Evolutionary conservation across 2,113 vertebrate species (phyloP).

Genomic region (Syrmaticus mikado): DNA sequence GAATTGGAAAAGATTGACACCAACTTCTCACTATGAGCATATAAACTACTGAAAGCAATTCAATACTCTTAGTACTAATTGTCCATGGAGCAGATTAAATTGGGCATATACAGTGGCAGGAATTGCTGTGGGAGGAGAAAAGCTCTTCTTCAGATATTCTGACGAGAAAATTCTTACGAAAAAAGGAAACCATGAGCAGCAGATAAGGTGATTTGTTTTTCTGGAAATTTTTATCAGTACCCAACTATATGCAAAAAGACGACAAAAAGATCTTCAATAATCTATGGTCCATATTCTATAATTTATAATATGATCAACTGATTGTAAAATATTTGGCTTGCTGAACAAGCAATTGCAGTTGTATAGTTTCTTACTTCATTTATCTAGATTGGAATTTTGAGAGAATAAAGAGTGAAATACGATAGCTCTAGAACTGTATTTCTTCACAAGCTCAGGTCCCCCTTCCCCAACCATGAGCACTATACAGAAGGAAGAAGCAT

Average conservation of each 20-base stretch:
- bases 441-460: background rate
- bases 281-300: background rate
- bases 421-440: background rate
- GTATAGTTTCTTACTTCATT: background rate
- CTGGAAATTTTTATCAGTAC: constrained; percentile 7
- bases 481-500: too few species aligned
- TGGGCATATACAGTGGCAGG: background rate
- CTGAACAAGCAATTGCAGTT: background rate
- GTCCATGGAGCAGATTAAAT: background rate
- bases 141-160: background rate
- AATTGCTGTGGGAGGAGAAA: background rate
- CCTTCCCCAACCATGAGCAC: too few species aligned
- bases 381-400: background rate
- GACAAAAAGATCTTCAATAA: background rate
- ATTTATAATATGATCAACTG: background rate
- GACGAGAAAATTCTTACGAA: constrained; percentile 2
- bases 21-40: background rate
- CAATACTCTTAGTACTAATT: background rate
- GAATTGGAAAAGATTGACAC: background rate
- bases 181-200: background rate
- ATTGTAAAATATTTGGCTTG: background rate
- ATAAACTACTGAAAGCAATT: background rate
- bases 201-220: background rate
- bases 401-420: background rate
- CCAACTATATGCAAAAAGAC: background rate